Conservation (phyloP, 2,113 vertebrate genomes). For the Astatotilapia flaviijosephi region DNA sequence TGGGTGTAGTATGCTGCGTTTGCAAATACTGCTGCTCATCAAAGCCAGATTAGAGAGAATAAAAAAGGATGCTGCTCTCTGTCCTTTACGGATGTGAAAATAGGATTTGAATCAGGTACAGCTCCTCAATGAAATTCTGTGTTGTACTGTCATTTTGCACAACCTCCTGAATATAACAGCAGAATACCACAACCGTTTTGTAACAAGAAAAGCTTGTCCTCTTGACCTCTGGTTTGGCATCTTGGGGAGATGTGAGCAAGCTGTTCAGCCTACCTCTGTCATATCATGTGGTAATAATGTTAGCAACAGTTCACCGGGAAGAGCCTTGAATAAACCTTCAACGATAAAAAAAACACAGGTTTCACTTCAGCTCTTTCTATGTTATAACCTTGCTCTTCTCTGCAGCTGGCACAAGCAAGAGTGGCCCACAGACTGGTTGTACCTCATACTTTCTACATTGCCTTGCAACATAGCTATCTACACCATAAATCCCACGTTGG, state of each 20-base stretch:
- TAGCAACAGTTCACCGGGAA: not conserved
- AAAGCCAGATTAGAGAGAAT: not conserved
- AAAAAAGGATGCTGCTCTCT: not conserved
- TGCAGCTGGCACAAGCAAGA: not conserved
- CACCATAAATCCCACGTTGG: not conserved
- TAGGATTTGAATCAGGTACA: not conserved
- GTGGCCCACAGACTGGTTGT: not conserved
- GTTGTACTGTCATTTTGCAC: not conserved
- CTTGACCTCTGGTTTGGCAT: not conserved
- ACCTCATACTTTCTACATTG: rapidly evolving
- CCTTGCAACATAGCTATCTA: not conserved
- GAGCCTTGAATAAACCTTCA: not conserved
- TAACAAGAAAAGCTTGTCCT: not conserved
- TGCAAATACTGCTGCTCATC: not conserved
- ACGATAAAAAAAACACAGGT: not conserved
- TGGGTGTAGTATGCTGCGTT: not conserved
- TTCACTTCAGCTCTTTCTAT: not conserved
- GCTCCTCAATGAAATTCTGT: not conserved
- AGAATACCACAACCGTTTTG: not conserved
- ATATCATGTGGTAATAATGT: not conserved
- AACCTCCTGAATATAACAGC: not conserved
- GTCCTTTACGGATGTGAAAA: not conserved
- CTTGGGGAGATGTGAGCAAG: not conserved
- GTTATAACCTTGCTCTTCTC: not conserved
- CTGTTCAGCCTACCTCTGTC: not conserved